These are phyloP conservation scores for Spatulosminthurus flaviceps DNA, from an alignment of 2,888 invertebrate species.

Conservation along the genomic window DNA sequence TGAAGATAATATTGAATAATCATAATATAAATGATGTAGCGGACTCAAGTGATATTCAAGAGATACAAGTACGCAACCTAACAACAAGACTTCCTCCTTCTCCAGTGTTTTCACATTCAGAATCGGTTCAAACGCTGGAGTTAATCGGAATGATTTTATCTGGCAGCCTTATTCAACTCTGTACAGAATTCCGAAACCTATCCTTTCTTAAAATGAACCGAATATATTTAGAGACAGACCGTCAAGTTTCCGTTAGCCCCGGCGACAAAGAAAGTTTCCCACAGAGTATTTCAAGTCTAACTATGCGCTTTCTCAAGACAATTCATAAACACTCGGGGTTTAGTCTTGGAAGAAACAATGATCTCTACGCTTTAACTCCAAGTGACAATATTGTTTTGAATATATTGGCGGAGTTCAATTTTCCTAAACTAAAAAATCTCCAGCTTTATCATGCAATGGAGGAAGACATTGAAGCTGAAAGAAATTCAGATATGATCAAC, in stretches of 20 bases:
- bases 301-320: background rate
- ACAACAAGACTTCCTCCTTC: constrained; percentile 13
- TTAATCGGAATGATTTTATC: constrained; percentile 34
- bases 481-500: constrained; percentile 33
- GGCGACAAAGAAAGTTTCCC: background rate
- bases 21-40: constrained; percentile 23
- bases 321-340: background rate
- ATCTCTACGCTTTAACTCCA: background rate
- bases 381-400: constrained; percentile 21
- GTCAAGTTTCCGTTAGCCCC: background rate
- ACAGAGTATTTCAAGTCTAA: background rate
- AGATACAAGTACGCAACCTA: constrained; percentile 32
- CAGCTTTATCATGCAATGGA: constrained; percentile 27
- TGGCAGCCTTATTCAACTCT: constrained; percentile 2
- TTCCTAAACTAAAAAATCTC: background rate
- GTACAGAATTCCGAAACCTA: constrained; percentile 15
- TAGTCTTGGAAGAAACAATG: background rate
- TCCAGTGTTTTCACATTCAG: background rate
- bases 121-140: background rate
- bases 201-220: constrained; percentile 7
- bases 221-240: constrained; percentile 36
- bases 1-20: constrained; percentile 33
- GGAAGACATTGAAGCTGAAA: background rate
- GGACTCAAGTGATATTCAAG: constrained; percentile 11
- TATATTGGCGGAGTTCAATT: constrained; percentile 11